Evolutionary conservation across 2,113 vertebrate species (phyloP).

Genomic region (Apistogramma diplotaenia): DNA sequence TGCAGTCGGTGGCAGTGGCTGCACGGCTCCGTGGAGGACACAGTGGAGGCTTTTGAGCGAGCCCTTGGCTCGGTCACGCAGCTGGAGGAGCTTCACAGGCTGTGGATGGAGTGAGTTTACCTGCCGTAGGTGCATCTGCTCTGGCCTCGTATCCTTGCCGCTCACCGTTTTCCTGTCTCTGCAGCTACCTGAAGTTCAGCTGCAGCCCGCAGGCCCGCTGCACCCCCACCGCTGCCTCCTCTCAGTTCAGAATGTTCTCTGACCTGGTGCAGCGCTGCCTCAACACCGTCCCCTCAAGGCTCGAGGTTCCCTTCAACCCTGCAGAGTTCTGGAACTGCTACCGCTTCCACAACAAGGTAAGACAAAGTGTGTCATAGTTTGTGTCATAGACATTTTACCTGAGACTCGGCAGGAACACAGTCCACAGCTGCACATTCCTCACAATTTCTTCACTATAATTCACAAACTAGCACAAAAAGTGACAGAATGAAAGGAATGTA

Average conservation of each 20-base stretch:
- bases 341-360: constrained; percentile 95
- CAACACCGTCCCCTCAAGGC: constrained; percentile 86
- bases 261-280: constrained; percentile 94
- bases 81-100: constrained; percentile 84
- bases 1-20: constrained; percentile 89
- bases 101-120: constrained; percentile 91
- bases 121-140: rapidly evolving
- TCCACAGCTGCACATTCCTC: background rate
- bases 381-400: no score
- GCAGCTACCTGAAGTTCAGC: constrained; percentile 61
- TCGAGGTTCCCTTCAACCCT: constrained; percentile 89
- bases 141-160: background rate
- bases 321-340: constrained; percentile 95
- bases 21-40: constrained; percentile 76
- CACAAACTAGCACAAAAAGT: background rate
- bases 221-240: constrained; percentile 43
- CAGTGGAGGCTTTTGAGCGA: constrained; percentile 89
- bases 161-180: background rate
- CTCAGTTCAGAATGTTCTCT: constrained; percentile 80
- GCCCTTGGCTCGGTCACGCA: constrained; percentile 85
- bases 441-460: background rate
- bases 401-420: no score
- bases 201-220: constrained; percentile 81
- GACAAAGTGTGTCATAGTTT: background rate
- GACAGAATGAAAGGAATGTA: no score